These are phyloP conservation scores for Ophthalmolycus amberensis DNA, from an alignment of 2,113 vertebrate species.

Conservation along the genomic window DNA sequence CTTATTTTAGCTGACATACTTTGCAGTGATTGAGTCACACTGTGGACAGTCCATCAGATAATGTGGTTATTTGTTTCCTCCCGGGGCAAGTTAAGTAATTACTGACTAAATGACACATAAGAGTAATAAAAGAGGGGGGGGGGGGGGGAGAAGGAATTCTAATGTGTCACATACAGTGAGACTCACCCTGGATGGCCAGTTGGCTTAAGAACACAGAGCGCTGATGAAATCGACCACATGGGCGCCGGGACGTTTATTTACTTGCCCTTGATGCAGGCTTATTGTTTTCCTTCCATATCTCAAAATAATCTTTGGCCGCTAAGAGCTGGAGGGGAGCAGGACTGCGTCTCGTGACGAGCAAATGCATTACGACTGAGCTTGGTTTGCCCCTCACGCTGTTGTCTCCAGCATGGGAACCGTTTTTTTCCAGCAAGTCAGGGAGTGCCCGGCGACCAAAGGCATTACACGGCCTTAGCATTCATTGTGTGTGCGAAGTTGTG, in stretches of 20 bases:
- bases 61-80: slow-evolving; percentile 82
- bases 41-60: slow-evolving; percentile 83
- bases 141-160: slow-evolving; percentile 47
- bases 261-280: slow-evolving; percentile 18
- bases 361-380: slow-evolving; percentile 32
- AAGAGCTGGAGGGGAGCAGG: slow-evolving; percentile 30
- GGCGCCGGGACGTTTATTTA: slow-evolving; percentile 20
- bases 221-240: slow-evolving; percentile 22
- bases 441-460: slow-evolving; percentile 54
- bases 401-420: slow-evolving; percentile 31
- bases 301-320: slow-evolving; percentile 19
- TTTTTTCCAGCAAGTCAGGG: slow-evolving; percentile 27
- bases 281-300: slow-evolving; percentile 45
- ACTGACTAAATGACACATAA: slow-evolving; percentile 78
- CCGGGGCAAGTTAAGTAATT: slow-evolving; percentile 79
- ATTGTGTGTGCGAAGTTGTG: slow-evolving; percentile 64
- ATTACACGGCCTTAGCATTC: slow-evolving; percentile 49
- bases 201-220: slow-evolving; percentile 26
- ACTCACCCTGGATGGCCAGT: slow-evolving; percentile 48
- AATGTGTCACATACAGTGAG: slow-evolving; percentile 66
- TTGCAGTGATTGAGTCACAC: slow-evolving; percentile 76
- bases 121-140: slow-evolving; percentile 26
- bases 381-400: slow-evolving; percentile 42
- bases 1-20: slow-evolving; percentile 82
- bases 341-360: slow-evolving; percentile 25